Conservation (phyloP, 1,140 invertebrate species). For the Gryllus bimaculatus region DNA sequence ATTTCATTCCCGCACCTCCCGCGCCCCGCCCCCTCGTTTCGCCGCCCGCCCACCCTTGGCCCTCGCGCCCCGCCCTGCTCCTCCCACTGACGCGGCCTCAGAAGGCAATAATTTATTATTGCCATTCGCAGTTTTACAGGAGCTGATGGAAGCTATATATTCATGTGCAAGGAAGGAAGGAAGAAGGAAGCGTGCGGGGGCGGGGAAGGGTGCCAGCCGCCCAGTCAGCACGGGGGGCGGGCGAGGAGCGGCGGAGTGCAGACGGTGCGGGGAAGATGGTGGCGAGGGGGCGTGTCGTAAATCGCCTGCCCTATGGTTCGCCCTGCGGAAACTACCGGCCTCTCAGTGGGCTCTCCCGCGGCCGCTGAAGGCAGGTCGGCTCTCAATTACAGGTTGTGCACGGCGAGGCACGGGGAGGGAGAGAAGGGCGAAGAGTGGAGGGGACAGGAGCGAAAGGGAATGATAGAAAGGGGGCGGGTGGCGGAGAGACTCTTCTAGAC, state of each 20-base stretch:
- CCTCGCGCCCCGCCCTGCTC: no score
- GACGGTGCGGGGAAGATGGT: neutral
- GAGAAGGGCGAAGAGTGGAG: no score
- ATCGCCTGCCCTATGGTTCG: neutral
- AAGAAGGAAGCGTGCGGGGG: neutral
- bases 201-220: neutral
- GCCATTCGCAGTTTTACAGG: neutral
- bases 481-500: no score
- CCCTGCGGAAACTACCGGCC: neutral
- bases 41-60: no score
- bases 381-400: neutral
- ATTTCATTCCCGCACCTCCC: neutral
- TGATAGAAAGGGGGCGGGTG: no score
- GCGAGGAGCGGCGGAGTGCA: neutral
- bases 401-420: neutral
- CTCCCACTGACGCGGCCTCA: no score
- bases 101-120: constrained; percentile 2
- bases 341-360: neutral
- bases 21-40: no score
- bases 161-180: neutral
- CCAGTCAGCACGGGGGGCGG: neutral
- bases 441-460: no score
- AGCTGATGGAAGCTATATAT: neutral
- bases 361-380: neutral
- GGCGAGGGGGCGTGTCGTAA: neutral